Evolutionary conservation across 1,140 invertebrate species (phyloP).

Genomic region (Leptopilina boulardi): DNA sequence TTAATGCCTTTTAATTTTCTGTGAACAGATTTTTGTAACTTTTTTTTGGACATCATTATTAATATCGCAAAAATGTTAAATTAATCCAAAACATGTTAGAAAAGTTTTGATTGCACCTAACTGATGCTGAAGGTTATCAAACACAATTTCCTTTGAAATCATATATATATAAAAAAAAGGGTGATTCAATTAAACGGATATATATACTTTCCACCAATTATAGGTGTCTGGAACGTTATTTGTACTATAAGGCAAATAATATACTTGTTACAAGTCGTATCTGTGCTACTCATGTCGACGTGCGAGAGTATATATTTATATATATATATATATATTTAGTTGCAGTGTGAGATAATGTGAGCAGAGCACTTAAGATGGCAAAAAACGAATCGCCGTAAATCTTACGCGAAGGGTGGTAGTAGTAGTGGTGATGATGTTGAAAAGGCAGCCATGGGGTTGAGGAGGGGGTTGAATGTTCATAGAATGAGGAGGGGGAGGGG

Average conservation of each 20-base stretch:
- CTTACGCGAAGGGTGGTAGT: conserved; percentile 54
- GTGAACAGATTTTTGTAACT: too few species aligned
- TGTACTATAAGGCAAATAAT: conserved; percentile 60
- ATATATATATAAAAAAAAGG: too few species aligned
- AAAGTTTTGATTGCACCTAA: too few species aligned
- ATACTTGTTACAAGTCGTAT: conserved; percentile 57
- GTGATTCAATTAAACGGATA: not conserved
- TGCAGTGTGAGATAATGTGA: conserved; percentile 65
- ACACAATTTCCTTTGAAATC: too few species aligned
- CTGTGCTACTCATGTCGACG: conserved; percentile 39
- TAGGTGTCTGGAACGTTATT: not conserved
- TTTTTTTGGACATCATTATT: too few species aligned
- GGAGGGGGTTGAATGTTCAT: conserved; percentile 16
- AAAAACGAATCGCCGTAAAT: conserved; percentile 69
- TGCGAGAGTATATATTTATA: too few species aligned
- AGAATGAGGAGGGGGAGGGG: conserved; percentile 53
- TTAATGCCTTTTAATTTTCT: too few species aligned
- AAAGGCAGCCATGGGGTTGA: conserved; percentile 38
- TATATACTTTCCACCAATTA: too few species aligned
- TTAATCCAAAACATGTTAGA: too few species aligned
- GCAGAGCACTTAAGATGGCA: conserved; percentile 64
- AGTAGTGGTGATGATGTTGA: conserved; percentile 46
- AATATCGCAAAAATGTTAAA: too few species aligned
- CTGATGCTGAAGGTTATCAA: too few species aligned
- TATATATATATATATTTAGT: conserved; percentile 48